A percentile compares a stretch with the other conserved stretches of the same genome.
Evolutionary conservation across 1,140 invertebrate genomes (phyloP).

Genomic region (Heliconius nattereri): DNA sequence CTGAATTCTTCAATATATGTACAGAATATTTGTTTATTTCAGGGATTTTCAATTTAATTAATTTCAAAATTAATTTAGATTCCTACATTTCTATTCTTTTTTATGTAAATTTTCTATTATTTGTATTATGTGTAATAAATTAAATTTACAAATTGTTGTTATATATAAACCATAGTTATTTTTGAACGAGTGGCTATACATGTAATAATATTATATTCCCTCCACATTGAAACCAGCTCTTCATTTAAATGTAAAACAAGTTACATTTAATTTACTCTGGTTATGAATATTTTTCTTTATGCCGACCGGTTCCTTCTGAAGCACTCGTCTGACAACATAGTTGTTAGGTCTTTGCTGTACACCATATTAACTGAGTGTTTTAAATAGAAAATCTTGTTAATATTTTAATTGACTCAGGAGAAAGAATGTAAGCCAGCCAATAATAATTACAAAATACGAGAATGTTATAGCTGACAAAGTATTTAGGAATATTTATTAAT

Average conservation of each 20-base stretch:
- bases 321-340: conserved; percentile 22
- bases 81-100: too few relatives aligned
- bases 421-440: too few relatives aligned
- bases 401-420: background rate
- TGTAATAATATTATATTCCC: background rate
- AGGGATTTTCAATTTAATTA: too few relatives aligned
- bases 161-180: too few relatives aligned
- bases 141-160: too few relatives aligned
- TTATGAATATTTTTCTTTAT: conserved; percentile 8
- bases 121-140: too few relatives aligned
- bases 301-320: conserved; percentile 15
- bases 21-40: background rate
- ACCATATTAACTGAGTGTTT: background rate
- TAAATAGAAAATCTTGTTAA: background rate
- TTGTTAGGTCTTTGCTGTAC: conserved; percentile 9
- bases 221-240: background rate
- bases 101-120: too few relatives aligned
- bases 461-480: too few relatives aligned
- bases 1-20: background rate
- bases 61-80: too few relatives aligned
- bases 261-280: background rate
- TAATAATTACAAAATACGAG: too few relatives aligned
- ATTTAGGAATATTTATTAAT: too few relatives aligned
- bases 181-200: background rate
- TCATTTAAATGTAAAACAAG: background rate